Conservation (phyloP, 2,888 invertebrate genomes). For the Himalopsyche anomala region DNA sequence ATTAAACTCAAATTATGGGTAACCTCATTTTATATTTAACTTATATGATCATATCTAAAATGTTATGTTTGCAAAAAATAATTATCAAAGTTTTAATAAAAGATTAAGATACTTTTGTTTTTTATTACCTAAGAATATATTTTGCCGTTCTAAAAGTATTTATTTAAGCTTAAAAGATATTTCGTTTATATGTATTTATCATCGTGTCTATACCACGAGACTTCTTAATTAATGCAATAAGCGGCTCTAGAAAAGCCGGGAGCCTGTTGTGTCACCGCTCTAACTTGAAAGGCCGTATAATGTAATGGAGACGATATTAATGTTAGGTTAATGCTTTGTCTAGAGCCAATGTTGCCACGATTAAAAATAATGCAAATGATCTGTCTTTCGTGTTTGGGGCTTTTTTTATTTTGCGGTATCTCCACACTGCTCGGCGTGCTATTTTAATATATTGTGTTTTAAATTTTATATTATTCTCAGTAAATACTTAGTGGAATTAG, state of each 20-base stretch:
- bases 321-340: slow-evolving; percentile 42
- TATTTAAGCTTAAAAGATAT: too few relatives aligned
- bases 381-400: slow-evolving; percentile 10
- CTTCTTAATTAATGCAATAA: too few relatives aligned
- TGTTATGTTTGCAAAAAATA: too few relatives aligned
- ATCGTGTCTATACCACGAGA: too few relatives aligned
- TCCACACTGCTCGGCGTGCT: neutral
- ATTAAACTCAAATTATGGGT: too few relatives aligned
- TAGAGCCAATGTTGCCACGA: slow-evolving; percentile 42
- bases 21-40: too few relatives aligned
- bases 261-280: neutral
- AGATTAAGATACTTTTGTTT: too few relatives aligned
- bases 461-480: neutral
- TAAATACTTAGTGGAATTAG: neutral
- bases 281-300: neutral
- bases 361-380: slow-evolving; percentile 42
- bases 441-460: neutral
- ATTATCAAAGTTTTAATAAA: too few relatives aligned
- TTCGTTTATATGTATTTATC: too few relatives aligned
- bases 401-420: slow-evolving; percentile 1
- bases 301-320: slow-evolving; percentile 35
- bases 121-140: too few relatives aligned
- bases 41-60: too few relatives aligned
- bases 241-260: neutral
- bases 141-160: too few relatives aligned